phyloP scores from a whole-genome alignment of 1,140 invertebrate genomes.

The Heliconius melpomene region DNA sequence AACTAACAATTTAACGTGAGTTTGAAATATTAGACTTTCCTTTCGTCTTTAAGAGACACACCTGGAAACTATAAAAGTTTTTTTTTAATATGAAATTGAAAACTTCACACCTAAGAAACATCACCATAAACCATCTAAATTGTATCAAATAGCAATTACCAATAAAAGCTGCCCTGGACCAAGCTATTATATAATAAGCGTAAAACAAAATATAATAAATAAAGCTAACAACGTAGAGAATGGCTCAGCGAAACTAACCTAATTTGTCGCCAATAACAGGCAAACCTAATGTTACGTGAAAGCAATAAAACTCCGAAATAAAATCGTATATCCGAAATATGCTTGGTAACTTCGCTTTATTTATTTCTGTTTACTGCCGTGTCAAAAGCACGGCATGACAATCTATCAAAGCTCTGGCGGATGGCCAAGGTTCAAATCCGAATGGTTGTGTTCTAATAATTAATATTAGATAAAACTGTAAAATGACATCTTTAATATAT shows the following conservation, averaged over 20 bases:
- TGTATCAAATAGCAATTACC: not conserved
- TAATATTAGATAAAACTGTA: slow-evolving; percentile 9
- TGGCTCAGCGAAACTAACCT: slow-evolving; percentile 45
- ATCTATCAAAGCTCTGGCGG: slow-evolving; percentile 70
- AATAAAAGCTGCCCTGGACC: not conserved
- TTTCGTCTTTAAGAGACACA: not conserved
- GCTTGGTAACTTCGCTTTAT: slow-evolving; percentile 49
- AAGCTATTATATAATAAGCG: slow-evolving; percentile 21
- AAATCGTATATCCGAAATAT: slow-evolving; percentile 66
- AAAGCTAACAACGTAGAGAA: slow-evolving; percentile 42
- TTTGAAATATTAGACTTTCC: no score
- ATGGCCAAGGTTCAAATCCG: slow-evolving; percentile 50
- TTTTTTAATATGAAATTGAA: not conserved
- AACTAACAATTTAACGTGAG: no score
- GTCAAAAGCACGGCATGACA: slow-evolving; percentile 63
- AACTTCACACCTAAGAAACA: not conserved
- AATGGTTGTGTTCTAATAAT: slow-evolving; percentile 4
- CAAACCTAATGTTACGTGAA: slow-evolving; percentile 63
- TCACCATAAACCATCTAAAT: not conserved
- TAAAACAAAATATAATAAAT: slow-evolving; percentile 38
- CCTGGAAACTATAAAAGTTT: not conserved
- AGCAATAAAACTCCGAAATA: slow-evolving; percentile 65
- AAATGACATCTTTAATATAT: slow-evolving; percentile 1
- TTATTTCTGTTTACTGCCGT: slow-evolving; percentile 72
- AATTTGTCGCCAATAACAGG: slow-evolving; percentile 54